Conservation (phyloP, 53 echinoderm and acorn worm genomes). For the Actinopyga echinites region DNA sequence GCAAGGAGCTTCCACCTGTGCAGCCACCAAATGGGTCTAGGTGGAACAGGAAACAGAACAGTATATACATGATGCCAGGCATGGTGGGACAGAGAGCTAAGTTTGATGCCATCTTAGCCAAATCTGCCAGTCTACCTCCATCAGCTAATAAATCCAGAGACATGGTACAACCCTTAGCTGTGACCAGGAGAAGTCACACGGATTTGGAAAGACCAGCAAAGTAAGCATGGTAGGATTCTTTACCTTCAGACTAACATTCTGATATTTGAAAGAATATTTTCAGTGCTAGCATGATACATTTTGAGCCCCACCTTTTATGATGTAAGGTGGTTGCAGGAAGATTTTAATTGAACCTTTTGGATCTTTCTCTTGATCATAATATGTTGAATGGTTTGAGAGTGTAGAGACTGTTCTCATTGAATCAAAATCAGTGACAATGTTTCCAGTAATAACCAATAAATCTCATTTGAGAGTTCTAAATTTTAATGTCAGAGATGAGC, state of each 20-base stretch:
- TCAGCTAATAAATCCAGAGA: constrained; percentile 63
- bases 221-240: constrained; percentile 55
- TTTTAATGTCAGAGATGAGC: too few relatives aligned
- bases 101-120: constrained; percentile 96
- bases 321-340: too few relatives aligned
- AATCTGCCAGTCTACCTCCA: constrained; percentile 72
- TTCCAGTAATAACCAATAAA: too few relatives aligned
- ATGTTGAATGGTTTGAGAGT: too few relatives aligned
- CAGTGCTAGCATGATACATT: too few relatives aligned
- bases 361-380: too few relatives aligned
- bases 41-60: constrained; percentile 66
- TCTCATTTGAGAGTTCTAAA: too few relatives aligned
- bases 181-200: constrained; percentile 72
- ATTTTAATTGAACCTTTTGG: too few relatives aligned
- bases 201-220: constrained; percentile 65
- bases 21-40: constrained; percentile 74
- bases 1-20: constrained; percentile 77
- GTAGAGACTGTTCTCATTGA: too few relatives aligned
- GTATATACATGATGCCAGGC: constrained; percentile 97
- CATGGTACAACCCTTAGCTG: constrained; percentile 50
- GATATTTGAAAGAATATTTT: neutral
- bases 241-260: neutral
- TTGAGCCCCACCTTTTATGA: too few relatives aligned
- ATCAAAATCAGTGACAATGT: too few relatives aligned
- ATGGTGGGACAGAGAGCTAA: constrained; percentile 92